Conservation (phyloP, 2,797 vertebrate species). For the Pantherophis alleghaniensis region DNA sequence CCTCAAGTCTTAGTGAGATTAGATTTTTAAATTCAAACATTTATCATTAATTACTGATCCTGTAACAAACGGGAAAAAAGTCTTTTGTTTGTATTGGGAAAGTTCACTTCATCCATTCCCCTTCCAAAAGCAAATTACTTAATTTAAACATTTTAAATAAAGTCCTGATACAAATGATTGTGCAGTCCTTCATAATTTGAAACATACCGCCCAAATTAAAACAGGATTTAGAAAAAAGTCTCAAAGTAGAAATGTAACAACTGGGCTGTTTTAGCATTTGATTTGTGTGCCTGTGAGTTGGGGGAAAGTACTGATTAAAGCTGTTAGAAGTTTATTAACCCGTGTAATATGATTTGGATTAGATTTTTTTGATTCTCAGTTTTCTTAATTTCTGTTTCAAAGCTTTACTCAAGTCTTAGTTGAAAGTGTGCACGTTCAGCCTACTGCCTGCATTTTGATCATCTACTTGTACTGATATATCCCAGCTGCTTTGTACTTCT, state of each 20-base stretch:
- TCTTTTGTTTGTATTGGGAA: neutral
- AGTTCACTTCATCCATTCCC: neutral
- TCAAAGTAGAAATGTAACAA: neutral
- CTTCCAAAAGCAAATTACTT: neutral
- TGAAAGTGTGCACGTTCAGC: neutral
- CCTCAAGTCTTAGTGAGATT: neutral
- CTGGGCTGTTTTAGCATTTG: neutral
- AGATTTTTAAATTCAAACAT: neutral
- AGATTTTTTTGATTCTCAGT: neutral
- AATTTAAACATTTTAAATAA: neutral
- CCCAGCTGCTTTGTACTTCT: neutral
- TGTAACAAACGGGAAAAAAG: neutral
- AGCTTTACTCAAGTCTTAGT: neutral
- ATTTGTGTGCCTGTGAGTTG: neutral
- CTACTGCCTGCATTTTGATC: neutral
- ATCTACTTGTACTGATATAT: neutral
- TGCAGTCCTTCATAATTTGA: neutral
- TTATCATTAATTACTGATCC: neutral
- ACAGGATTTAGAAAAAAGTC: neutral
- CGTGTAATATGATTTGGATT: neutral
- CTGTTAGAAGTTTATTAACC: neutral
- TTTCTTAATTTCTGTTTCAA: neutral
- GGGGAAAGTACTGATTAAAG: neutral
- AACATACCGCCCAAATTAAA: neutral
- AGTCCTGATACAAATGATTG: neutral